phyloP scores from a whole-genome alignment of 2,113 vertebrate species.

The Zosterops borbonicus region DNA sequence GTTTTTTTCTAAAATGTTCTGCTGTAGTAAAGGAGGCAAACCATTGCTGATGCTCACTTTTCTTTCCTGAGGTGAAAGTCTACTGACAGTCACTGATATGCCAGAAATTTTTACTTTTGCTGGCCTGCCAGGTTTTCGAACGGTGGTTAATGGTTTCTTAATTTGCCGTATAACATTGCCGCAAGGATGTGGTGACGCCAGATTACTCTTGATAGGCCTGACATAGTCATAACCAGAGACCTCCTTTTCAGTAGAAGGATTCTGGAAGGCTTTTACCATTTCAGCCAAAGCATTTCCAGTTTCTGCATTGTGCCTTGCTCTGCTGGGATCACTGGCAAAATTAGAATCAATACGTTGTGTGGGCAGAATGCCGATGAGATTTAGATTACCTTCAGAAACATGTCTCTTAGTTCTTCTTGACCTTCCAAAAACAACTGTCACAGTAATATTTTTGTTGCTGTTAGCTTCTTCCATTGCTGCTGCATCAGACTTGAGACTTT shows the following conservation, averaged over 20 bases:
- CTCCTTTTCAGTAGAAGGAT: slow-evolving; percentile 42
- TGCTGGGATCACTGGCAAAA: slow-evolving; percentile 48
- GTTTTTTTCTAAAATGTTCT: slow-evolving; percentile 53
- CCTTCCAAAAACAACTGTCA: slow-evolving; percentile 91
- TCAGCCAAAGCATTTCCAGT: slow-evolving; percentile 54
- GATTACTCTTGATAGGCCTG: slow-evolving; percentile 78
- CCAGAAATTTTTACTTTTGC: slow-evolving; percentile 95
- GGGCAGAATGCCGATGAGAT: slow-evolving; percentile 66
- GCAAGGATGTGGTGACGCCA: slow-evolving; percentile 69
- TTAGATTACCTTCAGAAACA: slow-evolving; percentile 82
- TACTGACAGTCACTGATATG: slow-evolving; percentile 88
- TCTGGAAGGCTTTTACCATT: slow-evolving; percentile 53
- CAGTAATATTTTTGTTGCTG: slow-evolving; percentile 85
- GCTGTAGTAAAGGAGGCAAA: slow-evolving; percentile 71
- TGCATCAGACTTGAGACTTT: slow-evolving; percentile 15
- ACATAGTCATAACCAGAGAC: slow-evolving; percentile 74
- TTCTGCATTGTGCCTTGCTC: slow-evolving; percentile 37
- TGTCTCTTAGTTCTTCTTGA: slow-evolving; percentile 88
- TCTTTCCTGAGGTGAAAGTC: slow-evolving; percentile 86
- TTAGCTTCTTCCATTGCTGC: slow-evolving; percentile 65
- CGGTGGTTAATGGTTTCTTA: slow-evolving; percentile 73
- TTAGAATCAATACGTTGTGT: slow-evolving; percentile 5
- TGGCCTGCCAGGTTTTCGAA: slow-evolving; percentile 88
- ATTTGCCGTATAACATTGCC: slow-evolving; percentile 79
- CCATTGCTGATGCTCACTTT: slow-evolving; percentile 85